A percentile compares a stretch with the other conserved stretches of the same genome.
Evolutionary conservation across 1,140 invertebrate genomes (phyloP).

Genomic region (Mactra quadrangularis): DNA sequence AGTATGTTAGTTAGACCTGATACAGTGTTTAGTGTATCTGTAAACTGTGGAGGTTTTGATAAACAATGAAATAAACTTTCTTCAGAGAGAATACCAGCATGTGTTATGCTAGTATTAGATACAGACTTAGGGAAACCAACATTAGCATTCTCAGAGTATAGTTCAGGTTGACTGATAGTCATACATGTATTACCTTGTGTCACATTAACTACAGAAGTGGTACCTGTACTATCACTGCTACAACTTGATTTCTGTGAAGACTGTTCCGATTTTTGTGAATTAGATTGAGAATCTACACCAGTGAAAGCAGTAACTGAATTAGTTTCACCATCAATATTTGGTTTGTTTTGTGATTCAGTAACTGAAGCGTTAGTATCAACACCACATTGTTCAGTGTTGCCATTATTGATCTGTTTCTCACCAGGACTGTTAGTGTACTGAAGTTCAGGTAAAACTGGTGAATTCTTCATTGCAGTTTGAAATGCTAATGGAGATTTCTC

Average conservation of each 20-base stretch:
- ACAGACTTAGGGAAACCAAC: constrained; percentile 30
- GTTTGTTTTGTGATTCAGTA: too few relatives aligned
- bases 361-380: too few relatives aligned
- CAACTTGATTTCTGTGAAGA: constrained; percentile 8
- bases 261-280: not conserved
- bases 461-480: constrained; percentile 47
- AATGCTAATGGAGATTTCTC: constrained; percentile 20
- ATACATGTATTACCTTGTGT: not conserved
- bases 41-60: constrained; percentile 38
- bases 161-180: constrained; percentile 14
- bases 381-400: too few relatives aligned
- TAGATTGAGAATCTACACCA: not conserved
- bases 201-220: too few relatives aligned
- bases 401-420: not conserved
- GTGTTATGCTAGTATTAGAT: not conserved
- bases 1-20: constrained; percentile 57
- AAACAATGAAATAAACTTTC: constrained; percentile 59
- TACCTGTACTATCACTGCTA: not conserved
- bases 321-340: too few relatives aligned
- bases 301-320: too few relatives aligned
- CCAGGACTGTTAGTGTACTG: constrained; percentile 12
- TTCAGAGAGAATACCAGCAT: constrained; percentile 34
- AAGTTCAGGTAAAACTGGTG: constrained; percentile 44
- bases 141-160: constrained; percentile 58
- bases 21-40: constrained; percentile 39